These are phyloP conservation scores for Serinus canaria DNA, from an alignment of 2,113 vertebrate species.

Conservation along the genomic window DNA sequence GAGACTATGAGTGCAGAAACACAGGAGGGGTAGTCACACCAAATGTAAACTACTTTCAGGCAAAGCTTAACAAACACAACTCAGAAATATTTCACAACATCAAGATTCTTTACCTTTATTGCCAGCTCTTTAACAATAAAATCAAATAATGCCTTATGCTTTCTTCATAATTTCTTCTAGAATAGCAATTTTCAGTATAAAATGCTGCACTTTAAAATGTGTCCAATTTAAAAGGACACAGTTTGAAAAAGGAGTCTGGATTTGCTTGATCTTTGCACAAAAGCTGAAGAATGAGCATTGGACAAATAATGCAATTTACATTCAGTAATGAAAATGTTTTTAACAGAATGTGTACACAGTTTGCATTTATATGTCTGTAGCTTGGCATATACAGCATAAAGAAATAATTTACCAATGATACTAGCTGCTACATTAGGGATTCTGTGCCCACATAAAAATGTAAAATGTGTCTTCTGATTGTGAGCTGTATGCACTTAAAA, in stretches of 20 bases:
- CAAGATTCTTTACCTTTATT: constrained; percentile 14
- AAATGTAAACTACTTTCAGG: neutral
- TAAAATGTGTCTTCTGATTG: constrained; percentile 29
- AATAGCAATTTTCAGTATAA: neutral
- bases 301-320: constrained; percentile 47
- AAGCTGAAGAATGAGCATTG: constrained; percentile 9
- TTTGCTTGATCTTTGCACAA: constrained; percentile 16
- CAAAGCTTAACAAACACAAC: neutral
- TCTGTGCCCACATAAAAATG: constrained; percentile 44
- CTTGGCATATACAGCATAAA: neutral
- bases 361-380: constrained; percentile 51
- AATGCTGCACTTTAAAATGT: constrained; percentile 15
- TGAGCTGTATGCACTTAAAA: constrained; percentile 23
- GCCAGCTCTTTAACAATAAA: neutral
- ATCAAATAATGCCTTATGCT: neutral
- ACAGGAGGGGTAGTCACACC: neutral
- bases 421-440: constrained; percentile 32
- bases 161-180: neutral
- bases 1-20: neutral
- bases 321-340: constrained; percentile 59
- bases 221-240: neutral
- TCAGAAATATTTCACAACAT: neutral
- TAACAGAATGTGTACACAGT: constrained; percentile 55
- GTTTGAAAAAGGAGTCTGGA: neutral
- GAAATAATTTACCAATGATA: constrained; percentile 38